Base-by-base conservation (phyloP, 2,888 invertebrate genomes). In the Agrochola lychnidis region DNA sequence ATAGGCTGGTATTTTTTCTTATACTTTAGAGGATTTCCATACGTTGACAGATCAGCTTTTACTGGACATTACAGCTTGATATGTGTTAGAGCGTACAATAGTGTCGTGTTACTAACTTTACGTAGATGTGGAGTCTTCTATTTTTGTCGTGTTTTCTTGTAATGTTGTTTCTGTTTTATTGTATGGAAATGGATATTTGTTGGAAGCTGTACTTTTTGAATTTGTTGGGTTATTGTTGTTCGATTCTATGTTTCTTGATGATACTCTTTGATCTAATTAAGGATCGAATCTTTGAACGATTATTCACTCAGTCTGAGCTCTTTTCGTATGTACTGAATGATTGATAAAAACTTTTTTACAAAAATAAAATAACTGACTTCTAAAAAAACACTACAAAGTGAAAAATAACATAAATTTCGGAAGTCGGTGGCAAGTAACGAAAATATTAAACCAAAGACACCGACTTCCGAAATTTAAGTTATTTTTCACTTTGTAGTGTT, bases 71-170 rank as follows among this genome's bases (percentile, higher is more conserved):
- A 14, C 14, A n/a, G 7, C 42, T 16, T 16, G n/a, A 61, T 25
- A 48, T 22, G 40, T 36, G 19, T 51, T 36, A 14, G 2, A 51
- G n/a, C 30, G 68, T 81, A 77, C 61, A 64, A 72, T 77, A 83
- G 79, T 72, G 77, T 80, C 72, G 74, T 75, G 70, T 78, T 78
- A 45, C 72, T 74, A 70, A 76, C 71, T 78, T 74, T 69, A 59
- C 42, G 51, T 82, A 70, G 48, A 63, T 48, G 61, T 62, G 25
- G 30, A 45, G 42, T 68, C 5, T 68, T 77, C 73, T 80, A 76
- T 84, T 76, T 75, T 45, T 73, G 36, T 59, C 70, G 51, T 73
- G 62, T 73, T 76, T 78, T 74, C 83, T 78, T 72, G 79, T 85
- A 71, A 81, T 64, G 56, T 72, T 75, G 53, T 56, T 62, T 66